A percentile compares a stretch with the other conserved stretches of the same genome.
Evolutionary conservation across 2,797 vertebrate genomes (phyloP).

Genomic region (Falco concolor): DNA sequence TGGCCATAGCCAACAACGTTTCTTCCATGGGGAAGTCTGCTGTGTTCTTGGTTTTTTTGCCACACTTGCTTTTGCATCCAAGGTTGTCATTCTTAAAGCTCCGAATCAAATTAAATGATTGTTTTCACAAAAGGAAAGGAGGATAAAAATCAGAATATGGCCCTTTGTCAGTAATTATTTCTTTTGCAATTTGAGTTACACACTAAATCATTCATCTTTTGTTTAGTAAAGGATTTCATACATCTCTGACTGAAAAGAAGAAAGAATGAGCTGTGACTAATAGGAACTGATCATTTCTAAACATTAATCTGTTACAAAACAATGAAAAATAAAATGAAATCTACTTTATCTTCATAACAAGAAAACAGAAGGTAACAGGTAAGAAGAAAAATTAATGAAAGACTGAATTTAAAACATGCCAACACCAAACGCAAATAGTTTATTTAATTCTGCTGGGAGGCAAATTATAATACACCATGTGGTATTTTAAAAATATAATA

Average conservation of each 20-base stretch:
- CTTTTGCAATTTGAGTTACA: background rate
- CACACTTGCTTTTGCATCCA: background rate
- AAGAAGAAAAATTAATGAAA: slow-evolving; percentile 48
- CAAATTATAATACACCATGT: background rate
- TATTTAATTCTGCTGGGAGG: background rate
- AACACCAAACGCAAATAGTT: slow-evolving; percentile 24
- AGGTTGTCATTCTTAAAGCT: background rate
- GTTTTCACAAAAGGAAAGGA: background rate
- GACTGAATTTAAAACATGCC: slow-evolving; percentile 41
- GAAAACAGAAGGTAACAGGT: slow-evolving; percentile 6
- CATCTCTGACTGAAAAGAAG: slow-evolving; percentile 17
- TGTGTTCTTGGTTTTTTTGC: background rate
- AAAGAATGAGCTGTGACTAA: slow-evolving; percentile 51
- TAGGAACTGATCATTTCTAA: slow-evolving; percentile 42
- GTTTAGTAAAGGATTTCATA: slow-evolving; percentile 51
- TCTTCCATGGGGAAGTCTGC: background rate
- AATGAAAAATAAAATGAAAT: slow-evolving; percentile 26
- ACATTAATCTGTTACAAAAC: slow-evolving; percentile 53
- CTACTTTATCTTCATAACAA: slow-evolving; percentile 39
- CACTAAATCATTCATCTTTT: slow-evolving; percentile 48
- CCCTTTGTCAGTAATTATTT: slow-evolving; percentile 41
- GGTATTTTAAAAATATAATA: background rate
- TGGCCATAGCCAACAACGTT: background rate
- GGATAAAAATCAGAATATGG: background rate
- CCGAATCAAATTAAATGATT: slow-evolving; percentile 14